A percentile compares a stretch with the other conserved stretches of the same genome.
Evolutionary conservation across 1,140 invertebrate species (phyloP).

Genomic region (Caenorhabditis elegans): WBcel235 BX284605.5:10615501-10616000

Average conservation of each 20-base stretch:
- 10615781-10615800: not conserved
- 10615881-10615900: not conserved
- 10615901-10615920: no score
- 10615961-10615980: not conserved
- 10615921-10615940: no score
- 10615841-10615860: no score
- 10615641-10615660: not conserved
- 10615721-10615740: not conserved
- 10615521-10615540: not conserved
- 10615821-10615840: no score
- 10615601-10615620: not conserved
- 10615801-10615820: not conserved
- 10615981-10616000: no score
- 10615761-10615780: not conserved
- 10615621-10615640: not conserved
- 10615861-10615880: no score
- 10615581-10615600: not conserved
- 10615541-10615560: not conserved
- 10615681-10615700: not conserved
- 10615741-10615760: not conserved
- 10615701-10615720: not conserved
- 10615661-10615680: not conserved
- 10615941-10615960: no score
- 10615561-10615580: not conserved
- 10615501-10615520: conserved; percentile 32